Evolutionary conservation across 2,888 invertebrate species (phyloP), one percentile per base, ranked within the genome.

Genomic region (Alcis repandata): DNA sequence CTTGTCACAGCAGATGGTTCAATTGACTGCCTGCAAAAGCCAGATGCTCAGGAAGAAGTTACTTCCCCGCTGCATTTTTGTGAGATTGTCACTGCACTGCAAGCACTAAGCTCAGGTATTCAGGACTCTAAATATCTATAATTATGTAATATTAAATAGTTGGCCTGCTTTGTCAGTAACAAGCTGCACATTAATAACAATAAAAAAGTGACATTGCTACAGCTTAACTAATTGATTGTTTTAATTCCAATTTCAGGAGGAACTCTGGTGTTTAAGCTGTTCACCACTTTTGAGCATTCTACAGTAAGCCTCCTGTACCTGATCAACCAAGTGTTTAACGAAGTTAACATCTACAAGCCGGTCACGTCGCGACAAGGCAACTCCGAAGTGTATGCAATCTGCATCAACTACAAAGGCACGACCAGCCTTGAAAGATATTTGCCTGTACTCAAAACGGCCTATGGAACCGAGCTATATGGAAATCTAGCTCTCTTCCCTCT

Each of bases 1-100:
- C 83, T 97, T 15, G 95, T 99, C 36, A 99, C 99, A 6, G 98
- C 98, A 0, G 99, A 99, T 94, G 99, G 99, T 0, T 98, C 98
- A 76, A 95, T 98, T 33, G 97, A 98, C 84, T 99, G 99, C 80
- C 95, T 96, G 70, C 94, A 95, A 59, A 94, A 95, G 78, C 99
- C 99, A 0, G 97, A 96, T 40, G 97, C 97, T 73, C 99, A 99
- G 85, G 99, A 99, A 82, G 93, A 89, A 61, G 91, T 95, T 0
- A 98, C 98, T 0, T 95, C 96, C 8, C 95, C 95, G 3, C 93
- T 99, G 10, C 97, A 98, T 79, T 96, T 96, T 79, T 97, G 97
- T 82, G 99, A 99, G 94, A 95, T 96, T 7, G 89, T 97, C 1
- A 95, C 97, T 2, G 98, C 97, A 0, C 82, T 99, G 17, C 94